Evolutionary conservation across 2,797 vertebrate genomes (phyloP).

Genomic region (Tadarida brasiliensis): DNA sequence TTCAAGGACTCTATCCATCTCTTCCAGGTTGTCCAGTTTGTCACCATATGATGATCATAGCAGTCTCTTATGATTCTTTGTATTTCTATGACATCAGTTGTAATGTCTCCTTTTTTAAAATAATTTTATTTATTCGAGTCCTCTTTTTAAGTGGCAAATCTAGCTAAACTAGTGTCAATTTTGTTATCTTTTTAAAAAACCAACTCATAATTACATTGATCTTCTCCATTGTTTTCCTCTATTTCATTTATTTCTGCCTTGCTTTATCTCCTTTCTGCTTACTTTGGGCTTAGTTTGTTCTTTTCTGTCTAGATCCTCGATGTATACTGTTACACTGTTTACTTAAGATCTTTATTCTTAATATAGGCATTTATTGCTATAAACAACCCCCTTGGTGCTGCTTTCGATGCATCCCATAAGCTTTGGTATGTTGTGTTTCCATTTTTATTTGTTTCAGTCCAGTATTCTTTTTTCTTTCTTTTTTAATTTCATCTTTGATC

Average conservation of each 20-base stretch:
- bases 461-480: not conserved
- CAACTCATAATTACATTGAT: not conserved
- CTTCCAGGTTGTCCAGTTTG: not conserved
- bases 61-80: not conserved
- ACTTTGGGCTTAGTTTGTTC: not conserved
- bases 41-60: not conserved
- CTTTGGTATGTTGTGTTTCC: not conserved
- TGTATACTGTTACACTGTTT: not conserved
- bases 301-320: not conserved
- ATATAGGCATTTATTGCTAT: not conserved
- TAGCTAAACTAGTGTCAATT: not conserved
- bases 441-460: not conserved
- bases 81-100: not conserved
- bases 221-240: not conserved
- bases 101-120: not conserved
- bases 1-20: not conserved
- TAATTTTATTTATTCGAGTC: not conserved
- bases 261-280: not conserved
- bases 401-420: not conserved
- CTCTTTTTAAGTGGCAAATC: not conserved
- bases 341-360: not conserved
- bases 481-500: not conserved
- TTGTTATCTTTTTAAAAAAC: not conserved
- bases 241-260: not conserved
- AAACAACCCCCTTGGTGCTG: not conserved